These are phyloP conservation scores for Plusia festucae DNA, from an alignment of 2,888 invertebrate species.

Conservation along the genomic window DNA sequence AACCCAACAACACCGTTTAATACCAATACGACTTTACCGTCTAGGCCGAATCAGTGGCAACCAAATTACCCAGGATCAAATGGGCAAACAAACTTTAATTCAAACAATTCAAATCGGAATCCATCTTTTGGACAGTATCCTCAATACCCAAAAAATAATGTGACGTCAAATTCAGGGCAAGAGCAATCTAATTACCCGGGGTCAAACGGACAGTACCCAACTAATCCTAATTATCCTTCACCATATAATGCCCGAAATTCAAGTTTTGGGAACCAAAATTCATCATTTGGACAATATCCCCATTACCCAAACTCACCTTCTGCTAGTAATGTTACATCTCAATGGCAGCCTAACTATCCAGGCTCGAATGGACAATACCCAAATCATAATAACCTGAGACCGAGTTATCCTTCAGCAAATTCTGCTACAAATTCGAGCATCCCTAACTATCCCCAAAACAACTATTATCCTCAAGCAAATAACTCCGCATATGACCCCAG, in stretches of 20 bases:
- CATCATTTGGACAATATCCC: conserved; percentile 9
- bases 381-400: conserved; percentile 20
- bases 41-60: conserved; percentile 17
- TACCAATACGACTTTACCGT: conserved; percentile 5
- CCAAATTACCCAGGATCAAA: conserved; percentile 32
- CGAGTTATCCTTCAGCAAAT: conserved; percentile 17
- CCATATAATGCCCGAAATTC: not conserved
- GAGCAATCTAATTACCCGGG: conserved; percentile 30
- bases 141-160: conserved; percentile 14
- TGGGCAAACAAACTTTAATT: not conserved
- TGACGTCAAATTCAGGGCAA: not conserved
- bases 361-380: conserved; percentile 39
- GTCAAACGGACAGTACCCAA: conserved; percentile 39
- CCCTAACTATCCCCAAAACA: conserved; percentile 47
- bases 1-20: conserved; percentile 5
- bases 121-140: conserved; percentile 18
- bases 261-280: conserved; percentile 5
- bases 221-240: conserved; percentile 12
- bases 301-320: conserved; percentile 7
- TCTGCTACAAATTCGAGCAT: conserved; percentile 51
- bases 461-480: conserved; percentile 51
- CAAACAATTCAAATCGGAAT: conserved; percentile 7
- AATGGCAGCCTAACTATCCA: conserved; percentile 27
- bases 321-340: conserved; percentile 3
- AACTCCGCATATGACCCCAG: conserved; percentile 59